Evolutionary conservation across 2,113 vertebrate species (phyloP).

Genomic region (Myocastor coypus): DNA sequence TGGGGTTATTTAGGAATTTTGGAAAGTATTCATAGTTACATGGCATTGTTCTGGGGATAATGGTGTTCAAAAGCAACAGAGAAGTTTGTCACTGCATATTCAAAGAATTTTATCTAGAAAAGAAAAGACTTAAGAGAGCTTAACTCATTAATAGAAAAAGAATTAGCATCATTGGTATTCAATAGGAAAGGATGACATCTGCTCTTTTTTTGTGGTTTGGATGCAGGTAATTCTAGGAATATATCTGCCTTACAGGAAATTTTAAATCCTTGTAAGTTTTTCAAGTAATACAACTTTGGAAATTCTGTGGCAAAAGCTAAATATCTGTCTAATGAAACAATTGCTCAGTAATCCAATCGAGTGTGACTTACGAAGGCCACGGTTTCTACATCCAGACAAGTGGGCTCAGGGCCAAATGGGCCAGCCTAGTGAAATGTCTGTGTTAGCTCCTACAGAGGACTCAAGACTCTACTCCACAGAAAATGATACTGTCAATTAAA

Average conservation of each 20-base stretch:
- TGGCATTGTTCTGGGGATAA: neutral
- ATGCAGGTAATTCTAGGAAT: neutral
- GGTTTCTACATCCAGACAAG: neutral
- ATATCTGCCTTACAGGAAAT: neutral
- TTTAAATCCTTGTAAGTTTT: slow-evolving; percentile 23
- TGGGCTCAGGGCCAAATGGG: neutral
- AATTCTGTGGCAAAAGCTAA: slow-evolving; percentile 28
- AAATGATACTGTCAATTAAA: neutral
- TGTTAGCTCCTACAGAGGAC: neutral
- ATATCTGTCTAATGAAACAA: neutral
- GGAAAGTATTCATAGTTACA: neutral
- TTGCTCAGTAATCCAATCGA: neutral
- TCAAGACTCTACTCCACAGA: neutral
- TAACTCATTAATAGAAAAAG: neutral
- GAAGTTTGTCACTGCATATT: neutral
- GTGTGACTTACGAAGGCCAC: neutral
- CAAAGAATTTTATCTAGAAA: neutral
- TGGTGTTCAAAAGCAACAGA: neutral
- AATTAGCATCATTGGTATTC: neutral
- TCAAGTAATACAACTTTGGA: neutral
- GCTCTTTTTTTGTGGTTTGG: neutral
- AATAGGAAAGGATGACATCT: neutral
- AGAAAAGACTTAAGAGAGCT: neutral
- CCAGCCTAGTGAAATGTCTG: neutral
- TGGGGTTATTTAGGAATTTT: neutral